Evolutionary conservation across 2,113 vertebrate genomes (phyloP).

Genomic region (Chaetura pelagica): DNA sequence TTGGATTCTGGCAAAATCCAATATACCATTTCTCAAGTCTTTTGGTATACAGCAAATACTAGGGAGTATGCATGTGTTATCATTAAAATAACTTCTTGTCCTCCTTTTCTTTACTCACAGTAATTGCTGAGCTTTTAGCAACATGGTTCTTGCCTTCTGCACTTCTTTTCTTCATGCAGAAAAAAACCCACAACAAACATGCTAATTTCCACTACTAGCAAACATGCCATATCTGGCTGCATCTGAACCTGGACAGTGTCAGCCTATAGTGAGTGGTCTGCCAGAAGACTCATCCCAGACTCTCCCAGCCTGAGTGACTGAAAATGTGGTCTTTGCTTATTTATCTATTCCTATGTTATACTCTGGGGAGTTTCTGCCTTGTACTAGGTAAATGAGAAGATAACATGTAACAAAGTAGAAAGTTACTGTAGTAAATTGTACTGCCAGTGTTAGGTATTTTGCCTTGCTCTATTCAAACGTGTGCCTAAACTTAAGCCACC

Average conservation of each 20-base stretch:
- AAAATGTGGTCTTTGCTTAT: background rate
- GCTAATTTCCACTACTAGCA: background rate
- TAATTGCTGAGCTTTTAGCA: background rate
- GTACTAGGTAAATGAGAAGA: background rate
- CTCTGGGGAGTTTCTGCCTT: background rate
- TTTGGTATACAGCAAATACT: background rate
- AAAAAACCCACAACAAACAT: background rate
- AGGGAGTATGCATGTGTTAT: background rate
- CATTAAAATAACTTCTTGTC: background rate
- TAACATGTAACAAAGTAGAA: background rate
- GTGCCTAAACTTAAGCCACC: background rate
- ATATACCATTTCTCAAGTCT: background rate
- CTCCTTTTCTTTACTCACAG: background rate
- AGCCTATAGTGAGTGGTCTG: fast-evolving
- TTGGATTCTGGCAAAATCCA: background rate
- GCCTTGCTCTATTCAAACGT: background rate
- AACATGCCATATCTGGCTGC: background rate
- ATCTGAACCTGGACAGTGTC: fast-evolving
- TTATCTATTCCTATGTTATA: background rate
- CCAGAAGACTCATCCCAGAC: too few relatives aligned
- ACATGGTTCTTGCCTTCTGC: background rate
- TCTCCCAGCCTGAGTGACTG: background rate
- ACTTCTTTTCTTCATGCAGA: background rate
- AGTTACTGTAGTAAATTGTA: background rate
- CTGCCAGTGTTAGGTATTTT: background rate